Percentiles rank a stretch among this genome's conserved stretches.
Conservation (phyloP, 1,140 invertebrate genomes). For the Philotrypesis tridentata region DNA sequence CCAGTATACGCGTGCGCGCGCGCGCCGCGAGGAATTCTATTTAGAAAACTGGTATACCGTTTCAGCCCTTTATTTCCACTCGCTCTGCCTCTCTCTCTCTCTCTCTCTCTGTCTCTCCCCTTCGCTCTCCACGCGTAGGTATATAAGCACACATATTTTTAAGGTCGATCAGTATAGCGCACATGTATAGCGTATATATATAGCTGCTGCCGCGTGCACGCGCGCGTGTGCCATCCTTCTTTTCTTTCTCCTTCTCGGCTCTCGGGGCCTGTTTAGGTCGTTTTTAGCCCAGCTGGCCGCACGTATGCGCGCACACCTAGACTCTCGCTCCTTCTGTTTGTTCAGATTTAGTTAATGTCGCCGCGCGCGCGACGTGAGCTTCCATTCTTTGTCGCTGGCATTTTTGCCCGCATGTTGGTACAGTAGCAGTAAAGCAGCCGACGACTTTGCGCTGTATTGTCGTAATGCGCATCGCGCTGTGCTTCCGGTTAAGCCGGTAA, state of each 20-base stretch:
- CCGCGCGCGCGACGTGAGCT: slow-evolving; percentile 49
- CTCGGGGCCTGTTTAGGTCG: slow-evolving; percentile 35
- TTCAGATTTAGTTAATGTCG: slow-evolving; percentile 69
- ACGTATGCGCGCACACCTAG: neutral
- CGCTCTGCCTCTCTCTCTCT: slow-evolving; percentile 41
- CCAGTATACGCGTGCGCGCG: slow-evolving; percentile 9
- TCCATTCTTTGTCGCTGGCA: slow-evolving; percentile 54
- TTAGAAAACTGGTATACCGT: slow-evolving; percentile 57
- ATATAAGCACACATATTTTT: slow-evolving; percentile 15
- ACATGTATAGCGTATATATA: no score
- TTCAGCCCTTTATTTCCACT: slow-evolving; percentile 56
- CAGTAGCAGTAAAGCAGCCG: no score
- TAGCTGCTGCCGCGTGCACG: neutral
- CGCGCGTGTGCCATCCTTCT: slow-evolving; percentile 22
- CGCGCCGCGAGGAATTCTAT: slow-evolving; percentile 55
- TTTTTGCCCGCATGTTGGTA: slow-evolving; percentile 50
- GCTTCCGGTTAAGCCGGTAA: slow-evolving; percentile 56
- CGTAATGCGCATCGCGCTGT: slow-evolving; percentile 39
- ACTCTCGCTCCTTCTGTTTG: slow-evolving; percentile 58
- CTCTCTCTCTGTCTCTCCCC: slow-evolving; percentile 13
- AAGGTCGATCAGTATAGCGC: slow-evolving; percentile 40
- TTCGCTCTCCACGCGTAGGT: neutral
- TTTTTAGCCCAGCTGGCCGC: slow-evolving; percentile 38
- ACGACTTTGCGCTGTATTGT: slow-evolving; percentile 10
- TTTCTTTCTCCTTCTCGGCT: neutral